phyloP scores from a whole-genome alignment of 2,797 vertebrate genomes.

The Psittacula echo region DNA sequence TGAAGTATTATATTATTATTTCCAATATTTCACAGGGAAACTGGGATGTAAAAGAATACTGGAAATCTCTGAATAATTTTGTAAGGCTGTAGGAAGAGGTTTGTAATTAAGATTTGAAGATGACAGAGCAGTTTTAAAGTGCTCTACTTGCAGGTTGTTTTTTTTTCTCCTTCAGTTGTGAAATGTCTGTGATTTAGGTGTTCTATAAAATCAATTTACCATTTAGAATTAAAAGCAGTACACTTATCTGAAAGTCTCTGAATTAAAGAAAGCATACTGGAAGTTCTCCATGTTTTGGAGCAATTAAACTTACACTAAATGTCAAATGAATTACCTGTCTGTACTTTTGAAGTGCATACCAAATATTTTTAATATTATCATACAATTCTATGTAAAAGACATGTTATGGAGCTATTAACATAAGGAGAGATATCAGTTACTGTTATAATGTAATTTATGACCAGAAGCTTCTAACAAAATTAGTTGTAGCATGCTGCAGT shows the following conservation, averaged over 20 bases:
- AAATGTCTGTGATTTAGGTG: not conserved
- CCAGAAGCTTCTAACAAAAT: not conserved
- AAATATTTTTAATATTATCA: not conserved
- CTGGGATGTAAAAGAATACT: not conserved
- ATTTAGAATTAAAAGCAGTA: not conserved
- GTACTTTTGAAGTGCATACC: not conserved
- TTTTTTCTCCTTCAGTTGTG: not conserved
- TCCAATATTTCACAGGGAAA: not conserved
- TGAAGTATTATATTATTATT: not conserved
- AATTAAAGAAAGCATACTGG: not conserved
- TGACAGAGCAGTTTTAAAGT: not conserved
- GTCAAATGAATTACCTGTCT: not conserved
- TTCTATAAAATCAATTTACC: not conserved
- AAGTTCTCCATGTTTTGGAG: not conserved
- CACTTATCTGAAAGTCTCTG: not conserved
- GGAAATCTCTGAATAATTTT: not conserved
- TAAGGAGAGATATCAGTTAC: not conserved
- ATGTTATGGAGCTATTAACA: not conserved
- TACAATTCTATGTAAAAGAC: not conserved
- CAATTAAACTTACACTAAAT: not conserved
- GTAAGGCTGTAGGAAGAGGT: not conserved
- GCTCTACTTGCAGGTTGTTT: not conserved
- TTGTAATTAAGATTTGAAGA: not conserved
- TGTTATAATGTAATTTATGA: not conserved
- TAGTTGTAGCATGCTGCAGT: not conserved